Evolutionary conservation across 2,113 vertebrate species (phyloP), one percentile per base, ranked within the genome.

Genomic region (Atrichornis clamosus): DNA sequence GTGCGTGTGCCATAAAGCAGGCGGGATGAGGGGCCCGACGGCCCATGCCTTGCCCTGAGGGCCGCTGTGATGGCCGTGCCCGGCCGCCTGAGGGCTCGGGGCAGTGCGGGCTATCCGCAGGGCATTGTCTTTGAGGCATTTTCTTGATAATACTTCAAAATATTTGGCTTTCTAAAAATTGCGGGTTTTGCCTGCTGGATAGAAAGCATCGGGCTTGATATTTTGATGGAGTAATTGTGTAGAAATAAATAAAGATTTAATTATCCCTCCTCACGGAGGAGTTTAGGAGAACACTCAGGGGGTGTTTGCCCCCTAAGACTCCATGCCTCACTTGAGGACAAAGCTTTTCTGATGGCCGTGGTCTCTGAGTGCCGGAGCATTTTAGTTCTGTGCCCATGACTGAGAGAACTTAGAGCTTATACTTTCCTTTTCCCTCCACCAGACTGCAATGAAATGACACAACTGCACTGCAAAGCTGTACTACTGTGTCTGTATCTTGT

Each of bases 121-220:
- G 30, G 27, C 15, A 1, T 3, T 3, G 4, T 7, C 33, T 65
- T 30, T 1, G 19, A 16, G 4, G 5, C 4, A 2, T 44, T 50
- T n/a, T 6, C 1, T 4, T 6, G 9, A 3, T n/a, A 14, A 42
- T 2, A 2, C 1, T 35, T 23, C 8, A 26, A 56, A 87, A 14
- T 39, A 20, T 2, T 56, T 15, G 21, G 2, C 6, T 62, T 44
- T 64, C 53, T 10, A 7, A 13, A 35, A 39, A 15, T 23, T 2
- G 1, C 0, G 3, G 11, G 5, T 18, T 60, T 35, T 42, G 18
- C 12, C 21, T 64, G 20, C 5, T 65, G 32, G 62, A 19, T 26
- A 18, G 50, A 13, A 84, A 65, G 12, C 23, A 74, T 42, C 1
- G 3, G 42, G 7, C 8, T 44, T 37, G 56, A 72, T 26, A 20